Evolutionary conservation across 2,797 vertebrate species (phyloP).

Genomic region (Arnoldichthys spilopterus): DNA sequence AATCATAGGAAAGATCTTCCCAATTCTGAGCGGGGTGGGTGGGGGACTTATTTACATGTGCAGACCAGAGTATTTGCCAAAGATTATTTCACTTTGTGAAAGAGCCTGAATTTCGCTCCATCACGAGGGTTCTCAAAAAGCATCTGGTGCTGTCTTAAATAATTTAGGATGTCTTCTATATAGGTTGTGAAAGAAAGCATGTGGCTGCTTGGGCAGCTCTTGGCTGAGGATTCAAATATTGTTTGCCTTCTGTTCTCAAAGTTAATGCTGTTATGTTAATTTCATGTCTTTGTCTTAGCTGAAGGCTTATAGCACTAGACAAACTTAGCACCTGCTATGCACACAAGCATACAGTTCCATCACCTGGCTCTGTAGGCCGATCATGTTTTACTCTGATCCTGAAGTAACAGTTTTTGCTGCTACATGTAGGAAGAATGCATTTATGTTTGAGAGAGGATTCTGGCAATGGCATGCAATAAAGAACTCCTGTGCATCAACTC

Average conservation of each 20-base stretch:
- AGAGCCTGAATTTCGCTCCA: neutral
- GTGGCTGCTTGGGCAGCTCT: neutral
- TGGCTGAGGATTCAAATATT: neutral
- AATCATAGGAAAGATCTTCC: conserved; percentile 27
- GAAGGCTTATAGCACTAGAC: conserved; percentile 16
- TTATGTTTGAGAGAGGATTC: conserved; percentile 29
- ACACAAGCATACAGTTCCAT: neutral
- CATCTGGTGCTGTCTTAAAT: neutral
- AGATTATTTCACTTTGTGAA: neutral
- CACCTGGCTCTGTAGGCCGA: neutral
- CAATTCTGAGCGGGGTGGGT: neutral
- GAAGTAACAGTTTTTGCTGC: conserved; percentile 44
- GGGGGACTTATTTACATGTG: neutral
- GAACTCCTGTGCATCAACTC: conserved; percentile 64
- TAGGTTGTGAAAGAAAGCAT: neutral
- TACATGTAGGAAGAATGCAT: conserved; percentile 41
- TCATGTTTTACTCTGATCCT: neutral
- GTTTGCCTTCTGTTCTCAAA: neutral
- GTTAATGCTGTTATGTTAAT: neutral
- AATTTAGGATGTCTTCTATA: neutral
- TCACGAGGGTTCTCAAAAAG: neutral
- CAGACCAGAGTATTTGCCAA: neutral
- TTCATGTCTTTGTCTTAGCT: conserved; percentile 10
- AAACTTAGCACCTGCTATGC: neutral
- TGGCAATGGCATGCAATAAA: conserved; percentile 75